phyloP scores from a whole-genome alignment of 2,888 invertebrate species.

The Syrista parreyssii region DNA sequence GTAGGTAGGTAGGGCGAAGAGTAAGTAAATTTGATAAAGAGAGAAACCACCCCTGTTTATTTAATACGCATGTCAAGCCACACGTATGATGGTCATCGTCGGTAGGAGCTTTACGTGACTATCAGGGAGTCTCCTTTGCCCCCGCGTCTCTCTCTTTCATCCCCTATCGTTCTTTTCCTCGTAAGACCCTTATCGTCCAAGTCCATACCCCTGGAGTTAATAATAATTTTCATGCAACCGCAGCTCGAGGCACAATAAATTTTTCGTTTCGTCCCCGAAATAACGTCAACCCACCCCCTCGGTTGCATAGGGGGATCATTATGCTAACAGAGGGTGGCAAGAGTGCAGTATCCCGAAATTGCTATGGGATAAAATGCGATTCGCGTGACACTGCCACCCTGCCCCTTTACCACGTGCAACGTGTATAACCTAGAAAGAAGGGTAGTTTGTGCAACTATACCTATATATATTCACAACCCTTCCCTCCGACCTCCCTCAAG shows the following conservation, averaged over 20 bases:
- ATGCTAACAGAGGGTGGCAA: too few species aligned
- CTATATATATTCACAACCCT: background rate
- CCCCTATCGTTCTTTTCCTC: constrained; percentile 24
- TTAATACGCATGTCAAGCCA: constrained; percentile 23
- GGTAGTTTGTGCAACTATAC: background rate
- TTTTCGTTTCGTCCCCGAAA: constrained; percentile 1
- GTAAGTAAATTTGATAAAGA: constrained; percentile 8
- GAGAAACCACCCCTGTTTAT: constrained; percentile 12
- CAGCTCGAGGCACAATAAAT: constrained; percentile 33
- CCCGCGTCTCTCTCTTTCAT: constrained; percentile 15
- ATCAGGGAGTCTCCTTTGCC: constrained; percentile 24
- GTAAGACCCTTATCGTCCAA: constrained; percentile 56
- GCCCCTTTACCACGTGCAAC: background rate
- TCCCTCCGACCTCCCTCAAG: background rate
- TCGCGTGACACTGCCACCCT: background rate
- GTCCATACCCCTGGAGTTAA: constrained; percentile 43
- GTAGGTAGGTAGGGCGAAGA: background rate
- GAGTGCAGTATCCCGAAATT: background rate
- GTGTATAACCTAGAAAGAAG: background rate
- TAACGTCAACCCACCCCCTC: background rate
- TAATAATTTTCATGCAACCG: constrained; percentile 39
- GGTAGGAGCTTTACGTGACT: constrained; percentile 27
- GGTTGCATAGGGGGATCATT: too few species aligned
- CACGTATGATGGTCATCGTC: constrained; percentile 38
- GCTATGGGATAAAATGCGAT: background rate